Percentiles rank a stretch among this genome's conserved stretches.
phyloP scores from a whole-genome alignment of 2,797 vertebrate species.

The Pachyuromys duprasi region DNA sequence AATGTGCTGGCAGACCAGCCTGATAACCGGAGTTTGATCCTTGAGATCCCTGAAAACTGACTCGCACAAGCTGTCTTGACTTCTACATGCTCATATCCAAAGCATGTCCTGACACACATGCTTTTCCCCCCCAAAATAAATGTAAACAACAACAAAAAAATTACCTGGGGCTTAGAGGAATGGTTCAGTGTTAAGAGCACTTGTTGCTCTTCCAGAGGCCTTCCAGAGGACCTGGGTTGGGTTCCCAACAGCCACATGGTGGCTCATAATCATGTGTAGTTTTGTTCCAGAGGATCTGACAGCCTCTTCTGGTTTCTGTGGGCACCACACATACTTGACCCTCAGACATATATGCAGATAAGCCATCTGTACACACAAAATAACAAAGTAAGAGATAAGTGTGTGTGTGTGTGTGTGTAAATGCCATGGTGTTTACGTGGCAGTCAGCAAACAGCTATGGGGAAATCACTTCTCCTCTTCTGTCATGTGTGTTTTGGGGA shows the following conservation, averaged over 20 bases:
- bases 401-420: too few relatives aligned
- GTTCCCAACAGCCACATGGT: not conserved
- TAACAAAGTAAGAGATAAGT: not conserved
- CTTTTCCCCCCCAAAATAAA: not conserved
- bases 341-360: not conserved
- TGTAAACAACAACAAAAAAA: not conserved
- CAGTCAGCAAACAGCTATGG: not conserved
- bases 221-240: not conserved
- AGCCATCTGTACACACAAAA: not conserved
- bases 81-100: too few relatives aligned
- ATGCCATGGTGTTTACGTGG: not conserved
- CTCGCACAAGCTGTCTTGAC: too few relatives aligned
- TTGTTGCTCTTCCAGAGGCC: not conserved
- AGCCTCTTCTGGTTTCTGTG: not conserved
- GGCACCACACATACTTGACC: not conserved
- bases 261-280: not conserved
- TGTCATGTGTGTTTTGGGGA: not conserved
- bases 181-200: not conserved
- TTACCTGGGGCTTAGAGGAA: not conserved
- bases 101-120: too few relatives aligned
- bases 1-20: not conserved
- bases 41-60: not conserved
- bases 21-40: not conserved
- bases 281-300: not conserved
- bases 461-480: not conserved